Evolutionary conservation across 2,888 invertebrate species (phyloP).

Genomic region (Callinectes sapidus): DNA sequence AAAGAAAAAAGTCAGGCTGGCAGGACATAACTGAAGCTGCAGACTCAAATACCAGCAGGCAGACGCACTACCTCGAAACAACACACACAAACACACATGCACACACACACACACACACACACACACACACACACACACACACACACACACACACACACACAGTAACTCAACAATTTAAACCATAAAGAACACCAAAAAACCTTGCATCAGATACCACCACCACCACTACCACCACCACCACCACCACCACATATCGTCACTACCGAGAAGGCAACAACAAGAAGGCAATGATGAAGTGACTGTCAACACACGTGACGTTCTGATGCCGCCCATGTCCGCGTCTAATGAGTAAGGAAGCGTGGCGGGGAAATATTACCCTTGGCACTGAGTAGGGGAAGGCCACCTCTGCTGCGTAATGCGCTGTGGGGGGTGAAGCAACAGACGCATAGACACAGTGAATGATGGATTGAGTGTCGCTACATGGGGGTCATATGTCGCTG

Average conservation of each 20-base stretch:
- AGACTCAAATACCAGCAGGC: background rate
- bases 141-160: conserved; percentile 26
- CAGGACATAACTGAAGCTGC: too few relatives aligned
- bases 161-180: background rate
- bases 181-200: background rate
- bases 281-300: background rate
- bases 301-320: background rate
- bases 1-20: too few relatives aligned
- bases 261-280: background rate
- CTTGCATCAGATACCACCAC: background rate
- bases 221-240: background rate
- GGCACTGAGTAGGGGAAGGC: background rate
- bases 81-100: background rate
- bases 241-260: background rate
- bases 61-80: background rate
- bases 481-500: too few relatives aligned
- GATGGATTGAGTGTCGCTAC: too few relatives aligned
- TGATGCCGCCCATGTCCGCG: background rate
- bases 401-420: background rate
- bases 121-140: conserved; percentile 38
- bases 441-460: background rate
- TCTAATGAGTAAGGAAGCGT: background rate
- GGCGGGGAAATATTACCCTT: background rate
- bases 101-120: conserved; percentile 9
- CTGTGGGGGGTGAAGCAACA: background rate